Evolutionary conservation across 2,888 invertebrate species (phyloP), one percentile per base, ranked within the genome.

Genomic region (Ceratothoa steindachneri): DNA sequence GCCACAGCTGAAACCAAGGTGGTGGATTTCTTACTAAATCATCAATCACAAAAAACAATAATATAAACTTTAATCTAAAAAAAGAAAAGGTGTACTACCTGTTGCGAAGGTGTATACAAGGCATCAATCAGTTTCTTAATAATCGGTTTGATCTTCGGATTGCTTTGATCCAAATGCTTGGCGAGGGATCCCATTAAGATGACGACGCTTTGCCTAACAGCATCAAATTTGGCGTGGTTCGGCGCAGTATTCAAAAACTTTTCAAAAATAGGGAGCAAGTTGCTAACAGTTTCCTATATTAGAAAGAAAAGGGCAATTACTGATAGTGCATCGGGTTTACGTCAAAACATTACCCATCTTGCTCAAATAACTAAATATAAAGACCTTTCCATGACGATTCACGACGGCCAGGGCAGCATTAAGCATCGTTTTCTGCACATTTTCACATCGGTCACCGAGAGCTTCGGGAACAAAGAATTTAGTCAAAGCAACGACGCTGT

Each of bases 151-250:
- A 97, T 91, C 82, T 95, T 88, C 1, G 90, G 88, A 86, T 97
- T 96, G 80, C 90, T 90, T 79, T 93, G 93, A 81, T 93, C 94
- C 82, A 98, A 88, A 88, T 98, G 97, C 60, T 94, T 89, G n/a
- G 98, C 98, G 81, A 99, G 87, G 0, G 94, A 95, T 2, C 99
- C 99, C 92, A 99, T 95, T 72, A 99, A 87, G 83, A 99, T 93
- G 71, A 99, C 95, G 71, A 99, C 95, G 77, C 95, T 93, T 85
- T 98, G 97, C 24, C 98, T 90, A 70, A 97, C 93, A 15, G 93
- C 91, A 86, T 99, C 99, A 84, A 89, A 94, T 75, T 90, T 90
- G 41, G 93, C 91, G 0, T 92, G 92, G 83, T 94, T 93, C 0
- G 97, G 96, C 0, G 97, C 95, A 83, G 91, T 92, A 84, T 94